Evolutionary conservation across 1,140 invertebrate genomes (phyloP).

Genomic region (Linepithema humile): DNA sequence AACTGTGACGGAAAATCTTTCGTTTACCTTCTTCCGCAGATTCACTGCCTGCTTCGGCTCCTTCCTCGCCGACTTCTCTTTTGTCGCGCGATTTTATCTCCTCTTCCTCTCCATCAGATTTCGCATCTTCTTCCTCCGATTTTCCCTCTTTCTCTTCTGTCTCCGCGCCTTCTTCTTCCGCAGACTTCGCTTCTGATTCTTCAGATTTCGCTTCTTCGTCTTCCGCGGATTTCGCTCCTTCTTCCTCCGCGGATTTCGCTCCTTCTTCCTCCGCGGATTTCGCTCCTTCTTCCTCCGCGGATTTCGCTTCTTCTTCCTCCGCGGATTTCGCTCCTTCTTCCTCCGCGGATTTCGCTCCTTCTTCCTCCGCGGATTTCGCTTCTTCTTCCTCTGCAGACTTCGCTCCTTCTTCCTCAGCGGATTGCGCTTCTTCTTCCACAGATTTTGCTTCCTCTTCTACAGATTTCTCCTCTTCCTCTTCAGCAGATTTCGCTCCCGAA

Average conservation of each 20-base stretch:
- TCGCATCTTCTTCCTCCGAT: conserved; percentile 49
- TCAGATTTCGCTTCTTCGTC: conserved; percentile 60
- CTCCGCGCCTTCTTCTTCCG: no score
- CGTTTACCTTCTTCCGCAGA: conserved; percentile 86
- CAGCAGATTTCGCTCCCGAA: conserved; percentile 56
- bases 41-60: conserved; percentile 77
- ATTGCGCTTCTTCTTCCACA: conserved; percentile 63
- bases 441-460: conserved; percentile 67
- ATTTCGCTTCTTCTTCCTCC: conserved; percentile 57
- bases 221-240: conserved; percentile 58
- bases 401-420: conserved; percentile 68
- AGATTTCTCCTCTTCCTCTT: conserved; percentile 69
- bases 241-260: conserved; percentile 78
- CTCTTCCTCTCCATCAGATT: conserved; percentile 55
- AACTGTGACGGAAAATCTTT: conserved; percentile 61
- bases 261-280: conserved; percentile 62
- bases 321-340: conserved; percentile 61
- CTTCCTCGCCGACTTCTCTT: conserved; percentile 63
- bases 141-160: no score
- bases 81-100: conserved; percentile 45
- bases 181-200: conserved; percentile 59
- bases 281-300: conserved; percentile 74
- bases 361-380: conserved; percentile 62
- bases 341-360: conserved; percentile 62
- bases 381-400: conserved; percentile 73